phyloP scores from a whole-genome alignment of 2,888 invertebrate genomes.

The Auanema freiburgensis region DNA sequence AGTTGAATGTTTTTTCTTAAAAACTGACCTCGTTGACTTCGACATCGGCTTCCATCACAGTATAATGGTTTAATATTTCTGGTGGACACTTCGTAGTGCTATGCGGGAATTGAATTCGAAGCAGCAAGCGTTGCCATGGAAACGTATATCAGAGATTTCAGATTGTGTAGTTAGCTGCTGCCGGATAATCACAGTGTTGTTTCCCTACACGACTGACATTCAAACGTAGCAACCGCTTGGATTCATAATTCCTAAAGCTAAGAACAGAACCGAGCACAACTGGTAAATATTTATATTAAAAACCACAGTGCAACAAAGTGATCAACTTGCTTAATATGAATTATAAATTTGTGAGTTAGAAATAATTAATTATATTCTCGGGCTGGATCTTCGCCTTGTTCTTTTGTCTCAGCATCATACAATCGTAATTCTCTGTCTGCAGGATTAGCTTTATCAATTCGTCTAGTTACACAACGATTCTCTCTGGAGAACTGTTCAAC shows the following conservation, averaged over 20 bases:
- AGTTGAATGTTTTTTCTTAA: background rate
- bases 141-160: constrained; percentile 2
- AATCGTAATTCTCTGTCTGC: constrained; percentile 52
- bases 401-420: constrained; percentile 34
- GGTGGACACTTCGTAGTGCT: background rate
- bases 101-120: background rate
- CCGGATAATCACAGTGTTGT: background rate
- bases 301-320: background rate
- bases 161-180: constrained; percentile 3
- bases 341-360: background rate
- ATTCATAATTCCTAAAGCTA: background rate
- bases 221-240: background rate
- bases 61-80: background rate
- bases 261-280: background rate
- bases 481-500: constrained; percentile 58
- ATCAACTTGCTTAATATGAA: background rate
- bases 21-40: too few species aligned
- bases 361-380: constrained; percentile 39
- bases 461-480: constrained; percentile 48
- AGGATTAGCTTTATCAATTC: constrained; percentile 53
- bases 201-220: background rate
- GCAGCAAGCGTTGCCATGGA: background rate
- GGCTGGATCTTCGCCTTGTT: constrained; percentile 32
- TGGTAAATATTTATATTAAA: background rate
- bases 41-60: too few species aligned